phyloP scores from a whole-genome alignment of 2,113 vertebrate species.

The Ictidomys tridecemlineatus region DNA sequence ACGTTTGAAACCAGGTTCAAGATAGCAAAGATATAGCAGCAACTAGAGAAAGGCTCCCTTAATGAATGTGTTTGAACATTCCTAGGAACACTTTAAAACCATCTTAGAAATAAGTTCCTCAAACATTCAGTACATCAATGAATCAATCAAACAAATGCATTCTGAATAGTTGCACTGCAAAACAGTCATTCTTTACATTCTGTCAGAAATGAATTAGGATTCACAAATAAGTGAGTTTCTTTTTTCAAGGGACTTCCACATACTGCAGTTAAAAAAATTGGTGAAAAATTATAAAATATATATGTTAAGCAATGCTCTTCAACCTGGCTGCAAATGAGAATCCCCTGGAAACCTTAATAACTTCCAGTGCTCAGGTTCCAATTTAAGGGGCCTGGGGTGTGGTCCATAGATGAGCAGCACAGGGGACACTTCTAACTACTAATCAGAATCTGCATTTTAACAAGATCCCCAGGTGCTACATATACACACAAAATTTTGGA shows the following conservation, averaged over 20 bases:
- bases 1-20: background rate
- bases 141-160: background rate
- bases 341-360: background rate
- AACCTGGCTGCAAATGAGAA: background rate
- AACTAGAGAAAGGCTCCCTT: background rate
- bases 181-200: background rate
- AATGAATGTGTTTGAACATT: background rate
- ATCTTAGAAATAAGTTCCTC: background rate
- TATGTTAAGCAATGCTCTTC: background rate
- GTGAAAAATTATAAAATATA: background rate
- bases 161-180: background rate
- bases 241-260: background rate
- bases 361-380: background rate
- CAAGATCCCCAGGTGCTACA: background rate
- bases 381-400: background rate
- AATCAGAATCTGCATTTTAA: constrained; percentile 32
- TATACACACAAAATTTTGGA: background rate
- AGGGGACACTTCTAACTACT: background rate
- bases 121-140: background rate
- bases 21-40: background rate
- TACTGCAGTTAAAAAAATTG: background rate
- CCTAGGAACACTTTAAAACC: background rate
- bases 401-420: background rate
- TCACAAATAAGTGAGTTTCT: background rate
- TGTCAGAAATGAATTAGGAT: background rate